Percentiles rank a stretch among this genome's conserved stretches.
phyloP scores from a whole-genome alignment of 2,113 vertebrate genomes.

The Proteles cristata region DNA sequence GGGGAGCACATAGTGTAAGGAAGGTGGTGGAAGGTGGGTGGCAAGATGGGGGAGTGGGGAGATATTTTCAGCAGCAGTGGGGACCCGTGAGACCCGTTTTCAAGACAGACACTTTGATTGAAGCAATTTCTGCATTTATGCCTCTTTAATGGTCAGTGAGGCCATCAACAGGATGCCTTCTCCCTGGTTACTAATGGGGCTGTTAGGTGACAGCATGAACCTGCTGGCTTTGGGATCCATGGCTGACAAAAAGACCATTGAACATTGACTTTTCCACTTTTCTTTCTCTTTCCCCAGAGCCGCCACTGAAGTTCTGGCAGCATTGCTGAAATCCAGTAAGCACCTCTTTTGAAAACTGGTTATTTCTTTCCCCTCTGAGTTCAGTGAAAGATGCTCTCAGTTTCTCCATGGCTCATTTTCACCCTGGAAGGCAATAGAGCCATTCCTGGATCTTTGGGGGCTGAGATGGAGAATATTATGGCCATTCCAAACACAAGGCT shows the following conservation, averaged over 20 bases:
- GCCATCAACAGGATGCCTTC: background rate
- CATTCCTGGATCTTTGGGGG: background rate
- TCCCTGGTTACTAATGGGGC: background rate
- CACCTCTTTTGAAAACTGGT: conserved; percentile 66
- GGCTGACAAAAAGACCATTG: conserved; percentile 63
- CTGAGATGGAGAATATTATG: background rate
- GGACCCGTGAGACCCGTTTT: conserved; percentile 3
- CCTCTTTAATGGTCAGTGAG: background rate
- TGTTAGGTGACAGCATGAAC: background rate
- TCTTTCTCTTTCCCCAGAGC: conserved; percentile 89
- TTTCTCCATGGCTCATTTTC: background rate
- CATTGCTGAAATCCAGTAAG: conserved; percentile 96
- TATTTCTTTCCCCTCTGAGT: conserved; percentile 58
- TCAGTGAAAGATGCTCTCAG: background rate
- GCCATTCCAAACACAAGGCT: background rate
- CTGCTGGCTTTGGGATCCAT: background rate
- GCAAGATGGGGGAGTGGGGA: too few relatives aligned
- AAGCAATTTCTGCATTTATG: background rate
- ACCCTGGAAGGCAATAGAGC: background rate
- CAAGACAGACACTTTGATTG: background rate
- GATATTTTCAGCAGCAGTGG: background rate
- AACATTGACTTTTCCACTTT: conserved; percentile 75
- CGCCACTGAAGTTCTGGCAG: conserved; percentile 91
- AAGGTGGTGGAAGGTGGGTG: background rate
- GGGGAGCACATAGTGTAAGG: background rate